Evolutionary conservation across 2,888 invertebrate species (phyloP), one percentile per base, ranked within the genome.

Genomic region (Allolobophora icterica): DNA sequence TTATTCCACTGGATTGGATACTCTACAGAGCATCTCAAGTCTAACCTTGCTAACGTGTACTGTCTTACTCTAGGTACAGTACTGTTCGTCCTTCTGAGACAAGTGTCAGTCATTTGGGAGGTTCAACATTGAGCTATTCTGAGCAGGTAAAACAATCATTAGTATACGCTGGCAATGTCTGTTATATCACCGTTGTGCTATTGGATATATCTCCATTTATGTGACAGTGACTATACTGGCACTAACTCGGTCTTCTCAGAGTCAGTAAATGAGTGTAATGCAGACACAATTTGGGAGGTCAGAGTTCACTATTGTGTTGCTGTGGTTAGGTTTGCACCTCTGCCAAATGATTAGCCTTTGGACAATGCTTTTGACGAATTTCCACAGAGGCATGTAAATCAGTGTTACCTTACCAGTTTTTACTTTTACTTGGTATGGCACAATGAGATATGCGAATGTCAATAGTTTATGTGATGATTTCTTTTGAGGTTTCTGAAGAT

Each of bases 31-130:
- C 71, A n/a, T 71, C 8, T 71, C 4, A 71, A 71, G 71, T 71
- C 71, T 71, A n/a, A 71, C n/a, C 30, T 71, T 71, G n/a, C n/a
- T n/a, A 71, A 71, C 71, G 30, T 71, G 30, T 52, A 11, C 8
- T n/a, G n/a, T 35, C 87, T 35, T 3, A 6, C 87, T 87, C 19
- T 30, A 90, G 90, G 89, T 52, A 90, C n/a, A 94, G 93, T 89
- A 92, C 93, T 15, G 92, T 93, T 24, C 91, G 94, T 92, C 93
- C 94, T 89, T 93, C 94, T 89, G 94, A 94, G 89, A 93, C 94
- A 3, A 93, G 33, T 35, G 90, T 91, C 34, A 91, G 71, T 30
- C 83, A 89, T 35, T 35, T 83, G 30, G 38, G 52, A 71, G 71
- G 30, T n/a, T 38, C 45, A 33, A 19, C 90, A 38, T 38, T 83